A percentile compares a stretch with the other conserved stretches of the same genome.
These are phyloP conservation scores for Stenchaetothrips biformis DNA, from an alignment of 2,888 invertebrate species.

Conservation along the genomic window DNA sequence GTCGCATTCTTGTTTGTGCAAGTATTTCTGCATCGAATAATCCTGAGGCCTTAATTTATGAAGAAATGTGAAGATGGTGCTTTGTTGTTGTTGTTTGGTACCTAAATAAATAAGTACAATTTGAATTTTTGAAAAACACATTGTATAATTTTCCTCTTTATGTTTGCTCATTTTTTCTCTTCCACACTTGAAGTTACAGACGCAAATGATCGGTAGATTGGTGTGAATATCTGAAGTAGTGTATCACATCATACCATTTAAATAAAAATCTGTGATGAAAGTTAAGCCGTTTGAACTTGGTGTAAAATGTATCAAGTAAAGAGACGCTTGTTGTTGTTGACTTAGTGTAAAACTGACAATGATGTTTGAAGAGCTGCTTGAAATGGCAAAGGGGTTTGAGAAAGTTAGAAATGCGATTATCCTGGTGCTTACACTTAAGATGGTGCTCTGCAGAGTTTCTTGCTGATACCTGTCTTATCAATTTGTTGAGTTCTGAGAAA, in stretches of 20 bases:
- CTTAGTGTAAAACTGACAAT: neutral
- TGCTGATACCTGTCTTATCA: neutral
- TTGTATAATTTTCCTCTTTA: neutral
- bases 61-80: conserved; percentile 14
- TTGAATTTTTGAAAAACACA: conserved; percentile 2
- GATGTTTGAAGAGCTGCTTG: neutral
- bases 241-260: neutral
- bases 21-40: neutral
- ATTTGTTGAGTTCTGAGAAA: neutral
- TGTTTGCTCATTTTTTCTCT: neutral
- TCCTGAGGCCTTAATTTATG: conserved; percentile 19
- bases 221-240: neutral
- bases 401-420: neutral
- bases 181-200: neutral
- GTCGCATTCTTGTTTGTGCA: conserved; percentile 10
- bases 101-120: conserved; percentile 24
- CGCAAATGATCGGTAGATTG: neutral
- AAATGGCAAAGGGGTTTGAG: conserved; percentile 13
- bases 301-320: neutral
- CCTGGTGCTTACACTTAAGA: neutral
- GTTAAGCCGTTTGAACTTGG: neutral
- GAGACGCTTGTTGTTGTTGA: neutral
- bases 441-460: neutral
- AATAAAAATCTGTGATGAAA: neutral
- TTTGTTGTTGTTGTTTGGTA: conserved; percentile 22